Evolutionary conservation across 37 sponge, comb jelly and placozoan species (phyloP).

Genomic region (Tethya wilhelma): DNA sequence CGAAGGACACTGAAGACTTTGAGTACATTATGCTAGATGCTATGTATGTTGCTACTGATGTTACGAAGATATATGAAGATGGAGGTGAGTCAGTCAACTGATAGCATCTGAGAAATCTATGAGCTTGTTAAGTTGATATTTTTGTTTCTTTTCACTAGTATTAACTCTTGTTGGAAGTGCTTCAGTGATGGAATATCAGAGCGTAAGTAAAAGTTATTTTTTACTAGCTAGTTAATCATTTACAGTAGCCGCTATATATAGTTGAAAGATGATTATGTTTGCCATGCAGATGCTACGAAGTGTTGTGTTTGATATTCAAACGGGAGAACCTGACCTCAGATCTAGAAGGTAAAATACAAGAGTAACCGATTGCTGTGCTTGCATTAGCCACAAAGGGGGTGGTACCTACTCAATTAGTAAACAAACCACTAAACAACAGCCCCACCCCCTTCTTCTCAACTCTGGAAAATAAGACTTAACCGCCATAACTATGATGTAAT

Average conservation of each 20-base stretch:
- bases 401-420: background rate
- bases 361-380: background rate
- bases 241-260: too few species aligned
- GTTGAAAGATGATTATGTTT: background rate
- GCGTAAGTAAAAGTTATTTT: background rate
- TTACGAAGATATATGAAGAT: background rate
- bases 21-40: slow-evolving; percentile 17
- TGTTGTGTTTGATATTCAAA: slow-evolving; percentile 28
- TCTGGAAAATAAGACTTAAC: background rate
- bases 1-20: too few species aligned
- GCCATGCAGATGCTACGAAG: slow-evolving; percentile 34
- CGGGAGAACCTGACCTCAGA: slow-evolving; percentile 44
- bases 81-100: slow-evolving; percentile 41
- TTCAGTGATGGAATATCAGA: slow-evolving; percentile 32
- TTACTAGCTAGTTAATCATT: too few species aligned
- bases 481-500: background rate
- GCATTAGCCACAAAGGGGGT: background rate
- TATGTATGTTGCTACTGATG: slow-evolving; percentile 2
- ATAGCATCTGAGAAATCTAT: background rate
- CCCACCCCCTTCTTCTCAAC: background rate
- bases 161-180: slow-evolving; percentile 41
- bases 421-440: background rate
- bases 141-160: slow-evolving; percentile 13
- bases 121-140: background rate
- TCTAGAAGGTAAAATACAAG: slow-evolving; percentile 21